Base-by-base conservation (phyloP, 2,888 invertebrate genomes). In the Eupithecia tripunctaria region DNA sequence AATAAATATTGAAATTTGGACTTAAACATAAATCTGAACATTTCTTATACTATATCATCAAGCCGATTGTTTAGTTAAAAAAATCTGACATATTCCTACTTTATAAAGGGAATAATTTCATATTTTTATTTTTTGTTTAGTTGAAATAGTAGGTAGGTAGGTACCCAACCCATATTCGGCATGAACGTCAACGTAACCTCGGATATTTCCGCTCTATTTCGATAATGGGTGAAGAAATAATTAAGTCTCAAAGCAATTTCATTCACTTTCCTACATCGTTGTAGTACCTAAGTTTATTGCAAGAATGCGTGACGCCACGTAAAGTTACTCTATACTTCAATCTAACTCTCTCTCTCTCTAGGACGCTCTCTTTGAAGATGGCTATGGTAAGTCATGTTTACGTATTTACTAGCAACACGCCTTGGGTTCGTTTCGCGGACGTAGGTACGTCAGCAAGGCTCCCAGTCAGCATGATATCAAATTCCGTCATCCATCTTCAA, bases 131-230 rank as follows among this genome's bases (percentile, higher is more conserved):
- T 1, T 41, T 41, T 41, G 41, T 15, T 15, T 10, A 5, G 4
- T 41, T 41, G 15, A 41, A 41, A 15, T 38, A 38, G 8, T 38
- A 32, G 32, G 32, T 32, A 4, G 14, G 8, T 38, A 32, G 32
- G 32, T 32, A 4, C 3, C 32, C 32, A 32, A 38, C 38, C n/a
- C 47, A 47, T 51, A 51, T 21, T 25, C 2, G 12, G 12, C 51
- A 0, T 25, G 21, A 12, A 51, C 89, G 88, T 90, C 10, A 21
- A 38, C 12, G 88, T 51, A 82, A 81, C 77, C 79, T 71, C 73
- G 71, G 51, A 81, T 79, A 78, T 89, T 88, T 90, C 84, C 86
- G 87, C 88, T 88, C 88, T 85, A 88, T 78, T 90, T 88, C 78
- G 82, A 77, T 73, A 79, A 85, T 88, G 87, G 84, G 82, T 85